Evolutionary conservation across 2,797 vertebrate genomes (phyloP).

Genomic region (Oreochromis mossambicus): DNA sequence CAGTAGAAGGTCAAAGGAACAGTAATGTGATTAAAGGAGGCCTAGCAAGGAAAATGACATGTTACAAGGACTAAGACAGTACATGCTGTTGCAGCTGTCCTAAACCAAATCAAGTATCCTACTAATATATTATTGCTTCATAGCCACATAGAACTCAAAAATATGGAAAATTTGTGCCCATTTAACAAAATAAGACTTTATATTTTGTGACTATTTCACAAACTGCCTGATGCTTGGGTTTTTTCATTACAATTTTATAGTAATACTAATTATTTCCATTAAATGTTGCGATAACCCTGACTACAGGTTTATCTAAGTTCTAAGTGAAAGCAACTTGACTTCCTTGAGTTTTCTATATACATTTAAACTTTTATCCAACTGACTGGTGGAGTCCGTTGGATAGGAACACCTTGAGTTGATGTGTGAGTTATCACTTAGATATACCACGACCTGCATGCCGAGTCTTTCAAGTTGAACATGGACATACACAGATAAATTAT

Average conservation of each 20-base stretch:
- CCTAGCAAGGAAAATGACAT: not conserved
- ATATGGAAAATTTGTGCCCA: not conserved
- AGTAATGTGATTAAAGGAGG: not conserved
- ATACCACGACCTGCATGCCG: not conserved
- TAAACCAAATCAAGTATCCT: not conserved
- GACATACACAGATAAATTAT: not conserved
- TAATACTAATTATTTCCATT: not conserved
- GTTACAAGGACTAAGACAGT: not conserved
- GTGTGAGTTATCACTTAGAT: not conserved
- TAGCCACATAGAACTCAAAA: not conserved
- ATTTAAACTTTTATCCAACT: not conserved
- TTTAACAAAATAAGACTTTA: not conserved
- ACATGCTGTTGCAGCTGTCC: not conserved
- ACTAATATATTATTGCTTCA: not conserved
- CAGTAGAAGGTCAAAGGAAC: not conserved
- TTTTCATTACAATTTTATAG: not conserved
- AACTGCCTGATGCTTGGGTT: not conserved
- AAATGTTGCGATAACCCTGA: not conserved
- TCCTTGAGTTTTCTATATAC: not conserved
- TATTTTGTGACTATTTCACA: not conserved
- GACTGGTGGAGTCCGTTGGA: not conserved
- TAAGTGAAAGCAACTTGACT: not conserved
- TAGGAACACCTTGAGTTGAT: not conserved
- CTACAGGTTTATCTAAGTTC: not conserved
- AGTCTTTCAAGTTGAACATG: not conserved